Base-by-base conservation (phyloP, 2,888 invertebrate species). In the Apodemia mormo region DNA sequence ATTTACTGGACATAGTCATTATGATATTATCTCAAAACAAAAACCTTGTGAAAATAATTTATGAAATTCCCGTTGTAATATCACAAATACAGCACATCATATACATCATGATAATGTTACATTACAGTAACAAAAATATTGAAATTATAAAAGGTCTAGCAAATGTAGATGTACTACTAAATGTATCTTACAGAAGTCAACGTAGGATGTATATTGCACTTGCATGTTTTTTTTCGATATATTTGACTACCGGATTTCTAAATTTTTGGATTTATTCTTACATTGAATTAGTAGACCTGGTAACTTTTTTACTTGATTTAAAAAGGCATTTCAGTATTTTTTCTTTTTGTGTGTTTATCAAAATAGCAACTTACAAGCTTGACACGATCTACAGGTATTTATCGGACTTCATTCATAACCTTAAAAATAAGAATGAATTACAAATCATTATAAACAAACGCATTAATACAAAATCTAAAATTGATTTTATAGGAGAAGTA, bases 381-480 rank as follows among this genome's bases (percentile, higher is more conserved):
- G 66, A 66, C 5, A 52, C 84, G 12, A 80, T 89, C 29, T 87
- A 88, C 67, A 75, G 76, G 8, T 82, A 86, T 74, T 71, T 89
- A 33, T 67, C 73, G n/a, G 80, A 80, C 58, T 85, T 88, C 69
- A 74, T 85, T 8, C 68, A 79, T 65, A 80, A 73, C 14, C 30
- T 61, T 12, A 67, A 5, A n/a, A 14, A n/a, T 9, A 40, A 22
- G 14, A 33, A 43, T 43, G 52, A 14, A 29, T 40, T 37, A 33
- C 58, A 12, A 30, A 54, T 64, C 1, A n/a, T 52, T 29, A n/a
- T 12, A 14, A 29, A 37, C 40, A 49, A 33, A 52, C 37, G 14
- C 29, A 29, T 3, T 1, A 37, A 66, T 7, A 29, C 54, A 7
- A 22, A 30, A 33, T 14, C 52, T 69, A 66, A 54, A 29, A 58